Evolutionary conservation across 2,797 vertebrate species (phyloP).

Genomic region (Merluccius polli): DNA sequence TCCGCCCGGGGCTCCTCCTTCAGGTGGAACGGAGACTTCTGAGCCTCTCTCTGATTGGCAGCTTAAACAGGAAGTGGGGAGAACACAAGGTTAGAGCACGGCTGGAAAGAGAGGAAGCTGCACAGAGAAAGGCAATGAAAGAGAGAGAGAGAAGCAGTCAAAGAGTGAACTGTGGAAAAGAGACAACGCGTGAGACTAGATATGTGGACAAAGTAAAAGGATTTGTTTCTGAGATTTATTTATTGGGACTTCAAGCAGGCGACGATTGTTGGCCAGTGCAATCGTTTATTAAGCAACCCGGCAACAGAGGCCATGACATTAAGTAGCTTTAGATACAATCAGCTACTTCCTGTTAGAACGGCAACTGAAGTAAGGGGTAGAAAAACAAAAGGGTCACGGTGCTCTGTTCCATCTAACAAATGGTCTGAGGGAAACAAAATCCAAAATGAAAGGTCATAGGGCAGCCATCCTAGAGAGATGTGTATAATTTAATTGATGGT

Average conservation of each 20-base stretch:
- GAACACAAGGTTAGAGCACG: not conserved
- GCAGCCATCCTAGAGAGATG: not conserved
- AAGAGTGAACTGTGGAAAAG: not conserved
- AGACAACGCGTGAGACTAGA: not conserved
- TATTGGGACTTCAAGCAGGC: not conserved
- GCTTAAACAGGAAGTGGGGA: slow-evolving; percentile 66
- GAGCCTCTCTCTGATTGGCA: slow-evolving; percentile 94
- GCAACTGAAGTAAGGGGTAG: not conserved
- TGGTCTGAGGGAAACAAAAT: not conserved
- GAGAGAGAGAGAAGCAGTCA: not conserved
- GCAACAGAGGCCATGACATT: not conserved
- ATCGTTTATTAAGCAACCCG: not conserved
- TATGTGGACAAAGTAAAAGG: not conserved
- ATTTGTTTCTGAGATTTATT: not conserved
- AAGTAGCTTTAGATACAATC: slow-evolving; percentile 3
- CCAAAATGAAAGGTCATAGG: not conserved
- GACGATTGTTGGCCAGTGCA: not conserved
- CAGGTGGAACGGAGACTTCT: slow-evolving; percentile 88
- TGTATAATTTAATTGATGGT: not conserved
- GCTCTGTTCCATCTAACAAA: not conserved
- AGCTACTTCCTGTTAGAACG: not conserved
- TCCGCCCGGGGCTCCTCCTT: slow-evolving; percentile 93
- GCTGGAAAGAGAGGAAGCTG: not conserved
- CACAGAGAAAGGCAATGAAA: not conserved
- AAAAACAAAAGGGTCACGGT: not conserved